Conservation (phyloP, 1,140 invertebrate genomes). For the Sycophaga agraensis region DNA sequence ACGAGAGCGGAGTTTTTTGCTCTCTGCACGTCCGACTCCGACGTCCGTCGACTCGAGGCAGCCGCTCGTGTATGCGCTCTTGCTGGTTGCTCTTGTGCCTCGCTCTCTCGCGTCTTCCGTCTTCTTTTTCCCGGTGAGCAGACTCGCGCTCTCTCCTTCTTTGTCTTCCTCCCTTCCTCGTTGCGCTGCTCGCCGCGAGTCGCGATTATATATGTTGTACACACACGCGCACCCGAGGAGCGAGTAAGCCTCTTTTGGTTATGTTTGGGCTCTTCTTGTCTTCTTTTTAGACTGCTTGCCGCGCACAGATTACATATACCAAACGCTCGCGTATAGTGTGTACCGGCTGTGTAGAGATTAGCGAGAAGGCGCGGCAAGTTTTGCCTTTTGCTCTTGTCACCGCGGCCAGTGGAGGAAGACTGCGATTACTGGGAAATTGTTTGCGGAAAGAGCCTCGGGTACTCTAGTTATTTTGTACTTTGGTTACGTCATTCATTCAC, state of each 20-base stretch:
- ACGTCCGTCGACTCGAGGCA: not conserved
- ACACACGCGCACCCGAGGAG: conserved; percentile 1
- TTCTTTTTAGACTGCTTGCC: not conserved
- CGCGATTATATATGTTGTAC: no score
- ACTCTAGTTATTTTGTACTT: not conserved
- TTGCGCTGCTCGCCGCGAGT: not conserved
- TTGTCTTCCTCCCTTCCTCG: not conserved
- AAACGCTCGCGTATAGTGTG: no score
- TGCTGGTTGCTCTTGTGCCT: not conserved
- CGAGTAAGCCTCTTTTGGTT: conserved; percentile 21
- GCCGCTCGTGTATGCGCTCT: not conserved
- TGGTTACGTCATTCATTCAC: conserved; percentile 17
- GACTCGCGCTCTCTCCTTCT: not conserved
- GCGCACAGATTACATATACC: no score
- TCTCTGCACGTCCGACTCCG: no score
- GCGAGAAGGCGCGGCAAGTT: not conserved
- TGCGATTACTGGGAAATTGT: not conserved
- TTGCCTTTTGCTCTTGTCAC: not conserved
- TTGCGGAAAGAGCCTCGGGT: not conserved
- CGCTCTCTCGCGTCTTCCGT: not conserved
- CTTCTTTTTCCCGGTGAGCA: not conserved
- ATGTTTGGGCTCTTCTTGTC: conserved; percentile 6
- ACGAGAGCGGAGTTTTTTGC: not conserved
- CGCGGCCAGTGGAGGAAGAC: not conserved
- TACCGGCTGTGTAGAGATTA: not conserved